Evolutionary conservation across 2,113 vertebrate genomes (phyloP), one percentile per base, ranked within the genome.

Genomic region (Aythya baeri): DNA sequence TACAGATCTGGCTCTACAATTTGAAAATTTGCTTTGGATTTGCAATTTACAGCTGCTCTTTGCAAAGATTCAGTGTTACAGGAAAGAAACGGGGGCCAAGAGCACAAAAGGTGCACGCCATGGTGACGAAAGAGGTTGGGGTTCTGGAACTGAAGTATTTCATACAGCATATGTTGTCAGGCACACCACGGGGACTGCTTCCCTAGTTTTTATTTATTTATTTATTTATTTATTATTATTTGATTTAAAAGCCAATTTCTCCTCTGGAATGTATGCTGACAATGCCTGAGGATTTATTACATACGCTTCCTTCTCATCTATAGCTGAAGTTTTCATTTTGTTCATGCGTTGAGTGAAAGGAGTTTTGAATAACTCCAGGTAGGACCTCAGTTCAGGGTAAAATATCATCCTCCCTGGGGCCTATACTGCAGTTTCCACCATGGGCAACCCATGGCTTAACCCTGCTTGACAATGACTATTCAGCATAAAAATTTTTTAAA

Each of bases 171-270:
- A 31, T 4, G 15, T n/a, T 73, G 80, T 90, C 88, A 86, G n/a
- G 72, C 67, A 74, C 46, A 59, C 36, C 31, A 50, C 0, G 0
- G 83, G 34, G 66, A 72, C 79, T 83, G 67, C 18, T 90, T 83
- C 95, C 67, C 65, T 75, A 43, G 70, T 71, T 92, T 86, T 34
- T 34, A 34, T 34, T 86, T 90, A 49, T 86, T 86, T 90, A 49
- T 22, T 49, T 22, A 21, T 49, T 49, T 49, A 49, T 49, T 49
- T 49, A 49, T 36, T 67, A 18, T 49, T 21, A 73, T 91, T 85
- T 92, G 67, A 90, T 93, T 94, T 93, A 93, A 81, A 13, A 90
- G 80, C 22, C 46, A 73, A 46, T 67, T 92, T 38, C 36, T 41
- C n/a, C 52, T 86, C 62, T 92, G 83, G 76, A 92, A 52, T 27